Evolutionary conservation across 2,797 vertebrate species (phyloP), one percentile per base, ranked within the genome.

Genomic region (Champsocephalus esox): DNA sequence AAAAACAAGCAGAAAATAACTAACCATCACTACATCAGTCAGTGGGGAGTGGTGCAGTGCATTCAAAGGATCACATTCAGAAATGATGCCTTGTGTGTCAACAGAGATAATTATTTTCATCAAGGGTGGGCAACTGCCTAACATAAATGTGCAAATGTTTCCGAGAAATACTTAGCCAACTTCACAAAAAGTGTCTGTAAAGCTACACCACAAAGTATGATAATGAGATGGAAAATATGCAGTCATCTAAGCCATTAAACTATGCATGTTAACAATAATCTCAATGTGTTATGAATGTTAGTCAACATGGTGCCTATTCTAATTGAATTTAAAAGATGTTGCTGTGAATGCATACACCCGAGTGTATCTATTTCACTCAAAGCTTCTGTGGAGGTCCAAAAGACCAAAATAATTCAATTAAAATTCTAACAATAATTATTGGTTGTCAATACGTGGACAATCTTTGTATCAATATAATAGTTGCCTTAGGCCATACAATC

Each of bases 21-120:
- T 32, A n/a, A 62, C 41, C 44, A 60, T 70, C 24, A 44, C 44
- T 38, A 9, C 48, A 62, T n/a, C 48, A 63, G 41, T 44, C 50
- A 66, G 51, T 28, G 2, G 0, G 11, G 10, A 52, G 34, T 52
- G 21, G 59, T 14, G 9, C 60, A 32, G 44, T n/a, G 64, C 56
- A 72, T 64, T 54, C n/a, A 73, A 48, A 63, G 2, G 24, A 69
- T 66, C 51, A 55, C 24, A 59, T 17, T 62, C n/a, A 67, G 14
- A 61, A 28, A 59, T 55, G 8, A 59, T 9, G 48, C n/a, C 24
- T 19, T 12, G 45, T 7, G 46, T 49, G 46, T 12, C 56, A 43
- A 38, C 58, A 46, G 13, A 59, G 60, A 69, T 70, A 79, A 87
- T 64, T 2, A 48, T 55, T 73, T 13, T 60, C 14, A 73, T 49